Base-by-base conservation (phyloP, 1,140 invertebrate genomes). In the Drosophila persimilis region DNA sequence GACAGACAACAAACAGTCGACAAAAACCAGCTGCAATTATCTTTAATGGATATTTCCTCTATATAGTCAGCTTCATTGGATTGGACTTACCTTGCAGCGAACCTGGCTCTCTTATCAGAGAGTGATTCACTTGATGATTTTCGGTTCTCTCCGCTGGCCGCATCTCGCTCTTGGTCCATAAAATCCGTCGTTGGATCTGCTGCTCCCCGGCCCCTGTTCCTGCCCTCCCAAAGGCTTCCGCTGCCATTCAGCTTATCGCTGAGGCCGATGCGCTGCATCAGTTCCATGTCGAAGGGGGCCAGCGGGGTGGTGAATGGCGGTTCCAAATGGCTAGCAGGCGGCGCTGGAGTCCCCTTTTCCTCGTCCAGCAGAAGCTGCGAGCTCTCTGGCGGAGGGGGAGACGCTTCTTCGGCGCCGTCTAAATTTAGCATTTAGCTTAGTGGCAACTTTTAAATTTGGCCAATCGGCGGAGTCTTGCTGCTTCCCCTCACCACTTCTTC, bases 341-440 rank as follows among this genome's bases (percentile, higher is more conserved):
- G 4, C 35, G 11, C 15, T 0, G 35, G 5, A 35, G 17, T 35
- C 0, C 50, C 22, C 55, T 43, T 48, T 5, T 39, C 11, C 35
- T 13, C 35, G 11, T 4, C 35, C 11, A 39, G 35, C 43, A 85
- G 47, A 52, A 79, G 59, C 45, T 61, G 72, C 3, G 58, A 35
- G 29, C 64, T 64, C 24, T 84, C 75, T 6, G 62, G 11, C 1
- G 62, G 29, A 20, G 55, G 2, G 6, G 63, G 13, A 15, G 57
- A 43, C 6, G 64, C 52, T 26, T 54, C 57, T 39, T 52, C 59
- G 54, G 41, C 62, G 53, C 58, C 73, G 67, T 70, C 83, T 86
- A 86, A 88, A 83, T 86, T 86, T 88, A 86, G 83, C 83, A 83
- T 86, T 47, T 74, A 47, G 60, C 61, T 69, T 39, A 54, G 15